Percentiles rank a stretch among this genome's conserved stretches.
Conservation (phyloP, 2,797 vertebrate species). For the Periparus ater region DNA sequence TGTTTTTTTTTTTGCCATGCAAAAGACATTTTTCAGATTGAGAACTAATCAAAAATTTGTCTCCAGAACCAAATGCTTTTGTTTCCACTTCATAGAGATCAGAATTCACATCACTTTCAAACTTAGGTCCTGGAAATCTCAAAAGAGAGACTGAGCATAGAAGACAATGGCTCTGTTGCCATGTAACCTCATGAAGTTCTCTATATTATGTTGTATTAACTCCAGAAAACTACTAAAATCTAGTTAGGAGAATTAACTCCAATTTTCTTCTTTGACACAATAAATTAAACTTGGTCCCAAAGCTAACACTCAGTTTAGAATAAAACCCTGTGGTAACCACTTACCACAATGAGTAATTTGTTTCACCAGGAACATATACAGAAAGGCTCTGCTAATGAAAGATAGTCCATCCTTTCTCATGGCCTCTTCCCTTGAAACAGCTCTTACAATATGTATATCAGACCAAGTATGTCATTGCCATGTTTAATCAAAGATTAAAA, state of each 20-base stretch:
- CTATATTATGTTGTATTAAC: neutral
- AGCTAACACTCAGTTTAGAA: neutral
- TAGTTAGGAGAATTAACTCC: neutral
- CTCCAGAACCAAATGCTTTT: neutral
- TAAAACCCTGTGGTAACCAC: neutral
- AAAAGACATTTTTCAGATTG: neutral
- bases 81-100: neutral
- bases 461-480: neutral
- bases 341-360: neutral
- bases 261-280: neutral
- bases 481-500: constrained; percentile 45
- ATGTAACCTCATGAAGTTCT: neutral
- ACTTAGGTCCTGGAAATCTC: neutral
- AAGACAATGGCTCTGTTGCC: neutral
- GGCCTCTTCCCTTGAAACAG: neutral
- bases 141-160: neutral
- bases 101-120: neutral
- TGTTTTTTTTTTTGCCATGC: neutral
- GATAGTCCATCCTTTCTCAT: neutral
- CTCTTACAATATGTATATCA: neutral
- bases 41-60: neutral
- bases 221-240: neutral
- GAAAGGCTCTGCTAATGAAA: neutral
- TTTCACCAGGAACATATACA: neutral
- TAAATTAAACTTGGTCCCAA: neutral